Percentiles rank a stretch among this genome's conserved stretches.
Evolutionary conservation across 2,888 invertebrate genomes (phyloP).

Genomic region (Cordilura impudica): DNA sequence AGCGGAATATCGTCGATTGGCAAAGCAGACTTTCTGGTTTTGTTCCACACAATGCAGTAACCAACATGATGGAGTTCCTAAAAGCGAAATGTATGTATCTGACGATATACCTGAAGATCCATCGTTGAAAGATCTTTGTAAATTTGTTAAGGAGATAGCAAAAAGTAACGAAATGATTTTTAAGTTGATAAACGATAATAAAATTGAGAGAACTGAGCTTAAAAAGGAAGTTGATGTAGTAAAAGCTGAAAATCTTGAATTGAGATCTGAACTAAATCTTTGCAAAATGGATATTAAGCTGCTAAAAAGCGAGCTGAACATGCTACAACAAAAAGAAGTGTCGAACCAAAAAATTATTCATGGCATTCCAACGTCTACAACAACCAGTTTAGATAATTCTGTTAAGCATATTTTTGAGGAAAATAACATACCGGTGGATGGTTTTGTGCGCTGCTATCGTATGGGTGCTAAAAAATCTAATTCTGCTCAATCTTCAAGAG

Average conservation of each 20-base stretch:
- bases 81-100: constrained; percentile 1
- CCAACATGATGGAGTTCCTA: neutral
- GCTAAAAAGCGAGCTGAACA: neutral
- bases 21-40: constrained; percentile 1
- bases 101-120: constrained; percentile 1
- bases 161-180: constrained; percentile 2
- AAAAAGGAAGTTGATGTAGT: neutral
- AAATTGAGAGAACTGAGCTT: constrained; percentile 3
- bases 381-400: neutral
- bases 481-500: neutral
- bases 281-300: constrained; percentile 1
- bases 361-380: constrained; percentile 1
- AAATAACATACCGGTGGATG: constrained; percentile 1
- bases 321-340: neutral
- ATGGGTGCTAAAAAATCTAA: neutral
- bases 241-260: neutral
- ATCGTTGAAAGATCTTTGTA: constrained; percentile 1
- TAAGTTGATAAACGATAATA: constrained; percentile 7
- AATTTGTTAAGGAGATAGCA: neutral
- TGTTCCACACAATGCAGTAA: neutral
- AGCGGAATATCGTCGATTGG: neutral
- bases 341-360: neutral
- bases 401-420: neutral
- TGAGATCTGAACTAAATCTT: neutral
- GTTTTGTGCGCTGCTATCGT: neutral